Percentiles rank a stretch among this genome's conserved stretches.
Evolutionary conservation across 1,140 invertebrate genomes (phyloP).

Genomic region (Pygmarrhopalites habei): DNA sequence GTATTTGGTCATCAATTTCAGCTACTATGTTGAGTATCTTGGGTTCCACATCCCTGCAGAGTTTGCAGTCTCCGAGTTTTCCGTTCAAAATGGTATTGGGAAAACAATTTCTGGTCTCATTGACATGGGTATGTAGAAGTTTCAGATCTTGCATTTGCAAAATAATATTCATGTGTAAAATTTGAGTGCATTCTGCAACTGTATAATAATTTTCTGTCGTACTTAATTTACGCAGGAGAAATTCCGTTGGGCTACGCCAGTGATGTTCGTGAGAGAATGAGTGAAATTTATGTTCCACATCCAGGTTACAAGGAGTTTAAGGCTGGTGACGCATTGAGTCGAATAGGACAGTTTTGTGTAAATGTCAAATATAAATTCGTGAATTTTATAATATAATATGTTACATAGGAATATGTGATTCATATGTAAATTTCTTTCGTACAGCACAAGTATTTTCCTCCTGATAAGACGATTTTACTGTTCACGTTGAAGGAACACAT

Average conservation of each 20-base stretch:
- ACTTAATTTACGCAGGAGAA: neutral
- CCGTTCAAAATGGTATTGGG: slow-evolving; percentile 1
- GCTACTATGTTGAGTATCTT: neutral
- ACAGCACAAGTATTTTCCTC: neutral
- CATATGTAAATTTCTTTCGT: no score
- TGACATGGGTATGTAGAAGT: slow-evolving; percentile 1
- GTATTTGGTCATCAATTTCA: slow-evolving; percentile 4
- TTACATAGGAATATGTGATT: no score
- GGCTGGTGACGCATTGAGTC: neutral
- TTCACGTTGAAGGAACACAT: slow-evolving; percentile 1
- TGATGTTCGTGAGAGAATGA: neutral
- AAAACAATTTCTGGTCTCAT: neutral
- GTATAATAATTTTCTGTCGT: no score
- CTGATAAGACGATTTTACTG: neutral
- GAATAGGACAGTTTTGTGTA: slow-evolving; percentile 5
- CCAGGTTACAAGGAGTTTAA: neutral
- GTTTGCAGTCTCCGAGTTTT: slow-evolving; percentile 10
- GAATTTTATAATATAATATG: no score
- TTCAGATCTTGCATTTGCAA: neutral
- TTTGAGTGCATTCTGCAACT: neutral
- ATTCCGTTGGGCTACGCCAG: neutral
- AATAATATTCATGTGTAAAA: neutral
- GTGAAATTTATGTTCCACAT: neutral
- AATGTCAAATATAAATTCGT: neutral
- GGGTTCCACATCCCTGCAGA: neutral